phyloP scores from a whole-genome alignment of 2,888 invertebrate species.

The Drosophila mimica region DNA sequence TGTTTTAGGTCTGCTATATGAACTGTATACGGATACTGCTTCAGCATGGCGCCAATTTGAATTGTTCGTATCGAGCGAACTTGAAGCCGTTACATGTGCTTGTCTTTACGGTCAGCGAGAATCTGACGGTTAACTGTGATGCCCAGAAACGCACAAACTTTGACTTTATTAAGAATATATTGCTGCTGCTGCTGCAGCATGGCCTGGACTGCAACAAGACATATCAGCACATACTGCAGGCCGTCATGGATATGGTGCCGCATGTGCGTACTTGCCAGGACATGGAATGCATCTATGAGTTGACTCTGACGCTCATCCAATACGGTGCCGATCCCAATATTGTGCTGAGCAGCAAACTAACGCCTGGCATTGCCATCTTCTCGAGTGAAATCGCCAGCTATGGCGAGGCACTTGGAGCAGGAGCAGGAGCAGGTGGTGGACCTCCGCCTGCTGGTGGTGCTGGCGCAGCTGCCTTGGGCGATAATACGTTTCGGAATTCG shows the following conservation, averaged over 20 bases:
- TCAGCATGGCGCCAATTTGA: conserved; percentile 90
- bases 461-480: conserved; percentile 62
- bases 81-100: conserved; percentile 90
- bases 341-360: conserved; percentile 86
- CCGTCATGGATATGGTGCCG: conserved; percentile 89
- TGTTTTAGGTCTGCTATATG: conserved; percentile 88
- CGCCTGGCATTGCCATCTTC: conserved; percentile 84
- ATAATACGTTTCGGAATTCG: conserved; percentile 84
- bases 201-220: conserved; percentile 89
- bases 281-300: conserved; percentile 89
- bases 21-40: conserved; percentile 89
- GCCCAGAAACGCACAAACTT: conserved; percentile 89
- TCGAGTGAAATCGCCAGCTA: conserved; percentile 85
- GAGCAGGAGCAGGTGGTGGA: conserved; percentile 17
- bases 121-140: conserved; percentile 89
- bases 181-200: conserved; percentile 88
- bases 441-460: conserved; percentile 36
- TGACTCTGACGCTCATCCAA: conserved; percentile 89
- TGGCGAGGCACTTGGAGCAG: conserved; percentile 79
- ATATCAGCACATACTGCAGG: conserved; percentile 90
- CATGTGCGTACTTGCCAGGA: conserved; percentile 89
- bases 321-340: conserved; percentile 91
- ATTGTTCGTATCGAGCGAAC: conserved; percentile 89
- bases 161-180: conserved; percentile 89
- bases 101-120: conserved; percentile 90